Evolutionary conservation across 2,797 vertebrate species (phyloP).

Genomic region (Enteromius paludinosus): DNA sequence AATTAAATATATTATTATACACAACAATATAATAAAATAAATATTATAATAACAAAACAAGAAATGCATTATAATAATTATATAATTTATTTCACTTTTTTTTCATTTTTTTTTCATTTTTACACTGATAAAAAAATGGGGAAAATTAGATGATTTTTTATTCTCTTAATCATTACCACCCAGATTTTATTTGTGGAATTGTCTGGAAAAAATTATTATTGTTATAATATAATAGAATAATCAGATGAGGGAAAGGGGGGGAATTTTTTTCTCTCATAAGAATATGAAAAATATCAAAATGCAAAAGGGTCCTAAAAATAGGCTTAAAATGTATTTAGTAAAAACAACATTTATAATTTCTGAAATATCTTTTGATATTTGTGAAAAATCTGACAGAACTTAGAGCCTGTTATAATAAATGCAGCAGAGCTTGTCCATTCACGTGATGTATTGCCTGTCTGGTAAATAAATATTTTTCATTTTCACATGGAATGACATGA

Average conservation of each 20-base stretch:
- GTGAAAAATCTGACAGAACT: background rate
- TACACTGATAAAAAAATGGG: background rate
- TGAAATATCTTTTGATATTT: background rate
- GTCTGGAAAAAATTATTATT: background rate
- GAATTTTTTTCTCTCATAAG: background rate
- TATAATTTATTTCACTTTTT: too few species aligned
- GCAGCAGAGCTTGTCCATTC: background rate
- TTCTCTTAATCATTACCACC: background rate
- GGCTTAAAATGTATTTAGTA: background rate
- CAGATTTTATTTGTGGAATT: background rate
- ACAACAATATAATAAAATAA: too few species aligned
- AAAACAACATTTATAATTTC: background rate
- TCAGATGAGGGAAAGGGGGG: background rate
- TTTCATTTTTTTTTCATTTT: background rate
- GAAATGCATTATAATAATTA: too few species aligned
- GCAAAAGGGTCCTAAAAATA: background rate
- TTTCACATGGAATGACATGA: conserved; percentile 25
- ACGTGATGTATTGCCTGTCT: background rate
- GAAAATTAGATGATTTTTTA: background rate
- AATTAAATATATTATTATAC: too few species aligned
- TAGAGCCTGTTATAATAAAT: conserved; percentile 15
- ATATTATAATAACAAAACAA: too few species aligned
- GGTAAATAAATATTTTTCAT: conserved; percentile 9
- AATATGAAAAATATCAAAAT: background rate
- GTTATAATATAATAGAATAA: background rate